phyloP scores from a whole-genome alignment of 2,797 vertebrate species.

The Poecilia gillii region DNA sequence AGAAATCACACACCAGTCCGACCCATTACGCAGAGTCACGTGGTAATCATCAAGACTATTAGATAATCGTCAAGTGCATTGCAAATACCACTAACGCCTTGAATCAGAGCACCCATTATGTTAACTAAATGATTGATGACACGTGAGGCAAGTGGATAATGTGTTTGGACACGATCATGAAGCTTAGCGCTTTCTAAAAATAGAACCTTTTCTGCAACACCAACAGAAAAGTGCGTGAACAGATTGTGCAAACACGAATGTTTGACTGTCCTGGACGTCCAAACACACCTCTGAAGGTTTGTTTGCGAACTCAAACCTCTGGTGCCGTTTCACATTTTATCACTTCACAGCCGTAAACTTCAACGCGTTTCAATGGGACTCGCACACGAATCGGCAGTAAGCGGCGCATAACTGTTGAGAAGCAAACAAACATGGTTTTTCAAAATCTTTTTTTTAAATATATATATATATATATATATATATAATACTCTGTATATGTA shows the following conservation, averaged over 20 bases:
- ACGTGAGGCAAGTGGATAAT: constrained; percentile 28
- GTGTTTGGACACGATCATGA: neutral
- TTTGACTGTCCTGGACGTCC: neutral
- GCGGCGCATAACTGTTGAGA: neutral
- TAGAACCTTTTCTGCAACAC: neutral
- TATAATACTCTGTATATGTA: neutral
- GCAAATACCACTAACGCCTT: neutral
- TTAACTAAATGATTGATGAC: constrained; percentile 3
- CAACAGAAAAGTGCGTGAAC: neutral
- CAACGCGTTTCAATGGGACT: neutral
- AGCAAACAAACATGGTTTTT: neutral
- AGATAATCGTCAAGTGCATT: neutral
- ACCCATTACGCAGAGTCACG: neutral
- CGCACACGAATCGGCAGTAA: neutral
- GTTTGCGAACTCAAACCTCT: neutral
- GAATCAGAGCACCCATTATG: neutral
- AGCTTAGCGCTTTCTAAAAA: neutral
- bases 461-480: no score
- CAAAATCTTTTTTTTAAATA: neutral
- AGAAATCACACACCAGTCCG: neutral
- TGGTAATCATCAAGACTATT: constrained; percentile 1
- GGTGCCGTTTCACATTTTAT: neutral
- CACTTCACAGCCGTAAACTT: neutral
- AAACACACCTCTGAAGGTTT: neutral
- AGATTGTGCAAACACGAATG: neutral